These are phyloP conservation scores for Oedothorax gibbosus DNA, from an alignment of 1,140 invertebrate species.

Conservation along the genomic window DNA sequence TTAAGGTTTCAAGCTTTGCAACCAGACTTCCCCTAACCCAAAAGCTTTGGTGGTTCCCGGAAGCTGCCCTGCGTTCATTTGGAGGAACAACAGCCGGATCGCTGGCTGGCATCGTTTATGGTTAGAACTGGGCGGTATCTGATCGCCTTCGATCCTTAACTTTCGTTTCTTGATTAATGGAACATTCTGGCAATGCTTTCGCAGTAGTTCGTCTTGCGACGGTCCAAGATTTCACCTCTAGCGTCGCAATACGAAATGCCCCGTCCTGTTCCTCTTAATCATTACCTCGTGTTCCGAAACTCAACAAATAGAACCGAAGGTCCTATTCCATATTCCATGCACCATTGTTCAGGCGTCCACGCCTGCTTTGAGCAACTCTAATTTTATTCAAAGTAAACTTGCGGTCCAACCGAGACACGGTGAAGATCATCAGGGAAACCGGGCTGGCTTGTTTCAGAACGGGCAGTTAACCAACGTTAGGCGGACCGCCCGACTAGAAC, in stretches of 20 bases:
- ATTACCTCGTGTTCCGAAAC: too few relatives aligned
- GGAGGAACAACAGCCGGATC: conserved; percentile 22
- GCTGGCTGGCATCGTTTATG: conserved; percentile 18
- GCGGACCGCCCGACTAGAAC: too few relatives aligned
- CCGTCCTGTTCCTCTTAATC: too few relatives aligned
- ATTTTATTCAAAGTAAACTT: too few relatives aligned
- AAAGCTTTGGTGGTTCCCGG: conserved; percentile 77
- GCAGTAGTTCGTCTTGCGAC: conserved; percentile 79
- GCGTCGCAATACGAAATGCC: conserved; percentile 69
- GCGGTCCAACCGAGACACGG: too few relatives aligned
- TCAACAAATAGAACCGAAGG: conserved; percentile 5
- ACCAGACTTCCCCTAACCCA: conserved; percentile 88
- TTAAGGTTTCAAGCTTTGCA: conserved; percentile 93
- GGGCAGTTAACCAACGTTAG: too few relatives aligned
- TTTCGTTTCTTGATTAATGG: conserved; percentile 22
- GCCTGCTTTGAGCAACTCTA: too few relatives aligned
- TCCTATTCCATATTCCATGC: too few relatives aligned
- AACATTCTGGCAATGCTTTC: conserved; percentile 80
- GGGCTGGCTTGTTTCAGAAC: too few relatives aligned
- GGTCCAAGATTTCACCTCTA: too few relatives aligned
- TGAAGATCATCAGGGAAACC: too few relatives aligned
- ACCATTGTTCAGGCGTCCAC: too few relatives aligned
- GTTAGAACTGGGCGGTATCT: conserved; percentile 22
- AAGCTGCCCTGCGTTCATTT: not conserved
- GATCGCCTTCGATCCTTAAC: conserved; percentile 16